Evolutionary conservation across 2,113 vertebrate genomes (phyloP).

Genomic region (Rutilus rutilus): DNA sequence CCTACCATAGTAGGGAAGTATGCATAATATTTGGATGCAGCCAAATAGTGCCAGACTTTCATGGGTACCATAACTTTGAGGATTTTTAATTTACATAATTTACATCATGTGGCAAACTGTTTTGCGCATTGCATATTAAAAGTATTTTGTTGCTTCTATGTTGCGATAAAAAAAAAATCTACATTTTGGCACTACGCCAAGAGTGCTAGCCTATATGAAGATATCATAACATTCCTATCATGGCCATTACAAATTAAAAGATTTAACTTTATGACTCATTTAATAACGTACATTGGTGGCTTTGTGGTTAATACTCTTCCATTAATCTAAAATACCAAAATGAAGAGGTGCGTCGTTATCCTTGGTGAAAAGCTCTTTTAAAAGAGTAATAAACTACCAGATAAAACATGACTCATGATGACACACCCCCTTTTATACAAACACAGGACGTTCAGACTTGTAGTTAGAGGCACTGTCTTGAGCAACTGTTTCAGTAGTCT

Average conservation of each 20-base stretch:
- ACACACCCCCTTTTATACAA: slow-evolving; percentile 35
- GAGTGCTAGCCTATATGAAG: background rate
- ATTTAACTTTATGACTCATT: background rate
- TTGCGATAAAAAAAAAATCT: background rate
- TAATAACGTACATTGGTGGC: background rate
- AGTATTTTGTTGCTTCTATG: too few relatives aligned
- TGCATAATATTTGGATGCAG: too few relatives aligned
- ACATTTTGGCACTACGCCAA: background rate
- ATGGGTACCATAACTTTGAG: too few relatives aligned
- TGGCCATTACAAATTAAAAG: background rate
- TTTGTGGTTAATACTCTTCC: background rate
- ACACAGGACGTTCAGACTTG: slow-evolving; percentile 36
- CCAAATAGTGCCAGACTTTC: too few relatives aligned
- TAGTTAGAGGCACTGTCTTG: background rate
- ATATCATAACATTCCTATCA: too few relatives aligned
- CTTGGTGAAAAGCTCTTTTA: slow-evolving; percentile 10
- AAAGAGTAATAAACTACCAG: slow-evolving; percentile 31
- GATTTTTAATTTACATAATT: too few relatives aligned
- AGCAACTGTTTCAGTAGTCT: background rate
- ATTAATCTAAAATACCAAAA: slow-evolving; percentile 7
- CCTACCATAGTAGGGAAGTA: too few relatives aligned
- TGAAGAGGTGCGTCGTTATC: background rate
- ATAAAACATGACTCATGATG: slow-evolving; percentile 41
- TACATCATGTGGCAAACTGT: too few relatives aligned
- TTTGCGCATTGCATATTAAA: too few relatives aligned